Evolutionary conservation across 2,888 invertebrate genomes (phyloP).

Genomic region (Rhingia campestris): DNA sequence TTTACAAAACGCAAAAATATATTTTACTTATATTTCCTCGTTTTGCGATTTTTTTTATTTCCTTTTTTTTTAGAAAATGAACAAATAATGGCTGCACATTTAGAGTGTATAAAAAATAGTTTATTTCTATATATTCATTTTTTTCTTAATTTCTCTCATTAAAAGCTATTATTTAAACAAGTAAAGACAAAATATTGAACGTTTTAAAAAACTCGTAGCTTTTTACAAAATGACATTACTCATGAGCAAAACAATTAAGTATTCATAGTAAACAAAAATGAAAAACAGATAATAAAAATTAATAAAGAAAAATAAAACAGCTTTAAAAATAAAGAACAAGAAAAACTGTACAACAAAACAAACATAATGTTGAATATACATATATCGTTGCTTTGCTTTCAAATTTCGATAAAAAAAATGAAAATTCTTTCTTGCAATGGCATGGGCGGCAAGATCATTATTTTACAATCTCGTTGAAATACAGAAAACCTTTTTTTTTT

Average conservation of each 20-base stretch:
- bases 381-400: constrained; percentile 11
- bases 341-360: constrained; percentile 34
- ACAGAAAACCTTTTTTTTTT: constrained; percentile 31
- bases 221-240: constrained; percentile 36
- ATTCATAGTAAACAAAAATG: constrained; percentile 1
- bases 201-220: constrained; percentile 38
- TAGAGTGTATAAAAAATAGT: constrained; percentile 76
- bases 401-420: constrained; percentile 19
- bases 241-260: constrained; percentile 15
- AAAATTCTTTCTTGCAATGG: constrained; percentile 62
- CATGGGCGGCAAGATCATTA: constrained; percentile 48
- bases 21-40: constrained; percentile 31
- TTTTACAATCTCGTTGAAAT: constrained; percentile 36
- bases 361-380: constrained; percentile 11
- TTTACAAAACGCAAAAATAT: constrained; percentile 62
- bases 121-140: constrained; percentile 67
- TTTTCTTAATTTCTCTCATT: constrained; percentile 66
- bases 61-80: constrained; percentile 56
- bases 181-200: constrained; percentile 52
- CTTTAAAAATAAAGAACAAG: constrained; percentile 21
- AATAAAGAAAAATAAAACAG: constrained; percentile 34
- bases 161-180: constrained; percentile 68
- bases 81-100: constrained; percentile 73
- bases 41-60: constrained; percentile 52
- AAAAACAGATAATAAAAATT: background rate